These are phyloP conservation scores for Anhinga rufa DNA, from an alignment of 2,113 vertebrate genomes.

Conservation along the genomic window DNA sequence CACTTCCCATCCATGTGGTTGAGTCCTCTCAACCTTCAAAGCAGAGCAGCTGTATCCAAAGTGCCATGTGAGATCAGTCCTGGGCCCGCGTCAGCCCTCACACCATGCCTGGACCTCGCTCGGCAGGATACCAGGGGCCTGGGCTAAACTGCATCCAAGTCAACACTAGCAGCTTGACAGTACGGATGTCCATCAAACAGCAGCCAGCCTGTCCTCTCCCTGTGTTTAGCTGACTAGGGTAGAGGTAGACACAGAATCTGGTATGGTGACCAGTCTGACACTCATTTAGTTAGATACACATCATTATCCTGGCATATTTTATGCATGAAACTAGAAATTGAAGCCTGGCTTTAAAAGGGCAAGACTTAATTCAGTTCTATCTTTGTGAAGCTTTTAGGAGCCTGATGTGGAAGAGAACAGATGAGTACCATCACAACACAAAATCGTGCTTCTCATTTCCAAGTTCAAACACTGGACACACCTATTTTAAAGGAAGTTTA, in stretches of 20 bases:
- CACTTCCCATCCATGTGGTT: not conserved
- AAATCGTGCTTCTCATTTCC: not conserved
- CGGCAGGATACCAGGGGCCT: not conserved
- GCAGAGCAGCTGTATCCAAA: not conserved
- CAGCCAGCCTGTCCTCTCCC: not conserved
- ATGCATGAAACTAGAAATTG: not conserved
- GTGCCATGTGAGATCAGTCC: not conserved
- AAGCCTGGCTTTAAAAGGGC: not conserved
- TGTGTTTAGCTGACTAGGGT: not conserved
- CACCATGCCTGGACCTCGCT: not conserved
- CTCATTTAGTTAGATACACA: not conserved
- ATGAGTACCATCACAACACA: not conserved
- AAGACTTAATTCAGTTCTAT: not conserved
- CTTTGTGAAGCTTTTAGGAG: not conserved
- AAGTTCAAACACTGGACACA: not conserved
- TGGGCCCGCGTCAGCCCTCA: not conserved
- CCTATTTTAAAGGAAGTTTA: not conserved
- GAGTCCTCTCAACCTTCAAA: not conserved
- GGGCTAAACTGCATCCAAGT: not conserved
- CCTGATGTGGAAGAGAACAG: not conserved
- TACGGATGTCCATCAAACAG: not conserved
- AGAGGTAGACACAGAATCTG: not conserved
- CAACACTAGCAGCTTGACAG: fast-evolving
- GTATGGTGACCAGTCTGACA: not conserved
- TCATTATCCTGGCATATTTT: not conserved